A percentile compares a stretch with the other conserved stretches of the same genome.
Conservation (phyloP, 2,113 vertebrate genomes). For the Sturnira hondurensis region DNA sequence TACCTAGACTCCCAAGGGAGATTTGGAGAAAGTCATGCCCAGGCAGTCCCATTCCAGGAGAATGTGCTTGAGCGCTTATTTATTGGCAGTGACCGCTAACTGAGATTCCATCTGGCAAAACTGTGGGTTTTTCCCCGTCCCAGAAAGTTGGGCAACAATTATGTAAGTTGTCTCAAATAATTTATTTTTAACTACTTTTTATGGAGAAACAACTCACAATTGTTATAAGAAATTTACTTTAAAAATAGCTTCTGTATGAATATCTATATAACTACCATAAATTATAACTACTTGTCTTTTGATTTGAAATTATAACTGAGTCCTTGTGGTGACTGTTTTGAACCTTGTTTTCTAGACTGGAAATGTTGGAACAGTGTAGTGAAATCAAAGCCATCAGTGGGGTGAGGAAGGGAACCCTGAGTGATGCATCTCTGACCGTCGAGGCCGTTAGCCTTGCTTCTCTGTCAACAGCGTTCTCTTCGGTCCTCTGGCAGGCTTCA, state of each 20-base stretch:
- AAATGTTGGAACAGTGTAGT: not conserved
- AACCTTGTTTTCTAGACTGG: not conserved
- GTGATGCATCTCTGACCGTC: not conserved
- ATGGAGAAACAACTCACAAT: not conserved
- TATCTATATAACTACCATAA: not conserved
- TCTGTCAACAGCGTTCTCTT: not conserved
- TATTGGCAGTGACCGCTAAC: conserved; percentile 52
- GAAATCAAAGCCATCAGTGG: not conserved
- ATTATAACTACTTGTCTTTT: not conserved
- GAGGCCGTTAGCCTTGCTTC: not conserved
- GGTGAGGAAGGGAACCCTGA: not conserved
- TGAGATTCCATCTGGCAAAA: conserved; percentile 69
- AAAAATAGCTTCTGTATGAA: not conserved
- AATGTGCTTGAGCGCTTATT: conserved; percentile 55
- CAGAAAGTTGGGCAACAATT: conserved; percentile 68
- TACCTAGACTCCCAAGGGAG: conserved; percentile 33
- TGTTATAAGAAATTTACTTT: not conserved
- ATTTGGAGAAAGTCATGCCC: conserved; percentile 36
- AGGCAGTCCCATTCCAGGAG: conserved; percentile 56
- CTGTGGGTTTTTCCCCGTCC: conserved; percentile 55
- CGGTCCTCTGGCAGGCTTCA: not conserved
- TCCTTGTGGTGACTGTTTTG: not conserved
- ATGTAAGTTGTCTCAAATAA: conserved; percentile 64
- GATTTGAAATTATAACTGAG: not conserved
- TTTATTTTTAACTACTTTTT: conserved; percentile 64